phyloP scores from a whole-genome alignment of 2,113 vertebrate genomes.

The Girardinichthys multiradiatus region DNA sequence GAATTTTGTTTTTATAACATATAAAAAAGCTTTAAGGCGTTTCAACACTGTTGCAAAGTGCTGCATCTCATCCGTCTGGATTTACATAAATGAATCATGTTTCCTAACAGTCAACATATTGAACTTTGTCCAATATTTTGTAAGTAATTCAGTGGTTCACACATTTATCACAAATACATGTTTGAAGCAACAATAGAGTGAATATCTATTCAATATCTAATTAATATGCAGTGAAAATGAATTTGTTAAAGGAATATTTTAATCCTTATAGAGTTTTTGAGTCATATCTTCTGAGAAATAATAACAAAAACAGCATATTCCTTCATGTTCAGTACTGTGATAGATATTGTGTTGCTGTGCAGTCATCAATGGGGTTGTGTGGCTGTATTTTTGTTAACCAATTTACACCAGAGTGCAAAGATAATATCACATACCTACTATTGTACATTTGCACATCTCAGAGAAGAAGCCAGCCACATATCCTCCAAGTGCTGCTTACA shows the following conservation, averaged over 20 bases:
- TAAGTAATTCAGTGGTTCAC: slow-evolving; percentile 15
- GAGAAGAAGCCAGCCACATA: slow-evolving; percentile 55
- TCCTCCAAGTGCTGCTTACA: slow-evolving; percentile 59
- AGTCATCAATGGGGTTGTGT: slow-evolving; percentile 59
- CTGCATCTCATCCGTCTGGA: slow-evolving; percentile 59
- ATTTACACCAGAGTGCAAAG: slow-evolving; percentile 61
- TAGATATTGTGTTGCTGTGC: slow-evolving; percentile 55
- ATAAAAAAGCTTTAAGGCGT: too few species aligned
- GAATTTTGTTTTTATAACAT: too few species aligned
- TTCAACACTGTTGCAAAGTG: slow-evolving; percentile 27
- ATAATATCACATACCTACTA: slow-evolving; percentile 70
- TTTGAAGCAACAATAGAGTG: slow-evolving; percentile 1
- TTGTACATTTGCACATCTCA: slow-evolving; percentile 67
- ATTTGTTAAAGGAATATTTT: slow-evolving; percentile 39
- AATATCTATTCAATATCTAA: slow-evolving; percentile 29
- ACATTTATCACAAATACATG: slow-evolving; percentile 6
- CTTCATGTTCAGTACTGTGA: slow-evolving; percentile 39
- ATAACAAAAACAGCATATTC: slow-evolving; percentile 39
- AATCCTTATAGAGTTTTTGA: slow-evolving; percentile 56
- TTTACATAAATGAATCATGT: slow-evolving; percentile 56
- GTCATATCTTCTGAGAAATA: slow-evolving; percentile 43
- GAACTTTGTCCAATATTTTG: slow-evolving; percentile 29
- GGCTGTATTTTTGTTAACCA: slow-evolving; percentile 65
- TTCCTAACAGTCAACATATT: slow-evolving; percentile 56
- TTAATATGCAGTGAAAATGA: slow-evolving; percentile 34